Percentiles rank a stretch among this genome's conserved stretches.
Conservation (phyloP, 2,888 invertebrate species). For the Hemistola chrysoprasaria region DNA sequence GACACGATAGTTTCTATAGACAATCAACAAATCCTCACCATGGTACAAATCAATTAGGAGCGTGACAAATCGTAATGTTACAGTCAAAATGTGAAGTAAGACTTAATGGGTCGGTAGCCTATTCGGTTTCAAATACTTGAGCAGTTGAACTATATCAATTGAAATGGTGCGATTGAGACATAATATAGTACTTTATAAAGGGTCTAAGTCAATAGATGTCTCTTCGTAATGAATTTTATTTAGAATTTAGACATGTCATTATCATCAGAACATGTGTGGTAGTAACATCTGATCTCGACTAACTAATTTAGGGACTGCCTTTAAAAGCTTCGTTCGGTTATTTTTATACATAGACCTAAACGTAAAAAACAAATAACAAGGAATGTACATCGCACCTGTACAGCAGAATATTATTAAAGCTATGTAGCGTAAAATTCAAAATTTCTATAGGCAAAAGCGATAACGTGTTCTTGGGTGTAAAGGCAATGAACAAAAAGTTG, state of each 20-base stretch:
- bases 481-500: slow-evolving; percentile 9
- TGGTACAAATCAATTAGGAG: slow-evolving; percentile 30
- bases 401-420: slow-evolving; percentile 1
- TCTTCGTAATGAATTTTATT: too few relatives aligned
- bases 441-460: slow-evolving; percentile 19
- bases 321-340: too few relatives aligned
- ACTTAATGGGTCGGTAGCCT: slow-evolving; percentile 11
- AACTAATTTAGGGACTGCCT: slow-evolving; percentile 14
- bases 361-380: slow-evolving; percentile 5
- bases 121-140: slow-evolving; percentile 8
- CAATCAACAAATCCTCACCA: slow-evolving; percentile 31
- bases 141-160: slow-evolving; percentile 21
- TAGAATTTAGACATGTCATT: slow-evolving; percentile 12
- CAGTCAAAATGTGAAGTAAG: slow-evolving; percentile 10
- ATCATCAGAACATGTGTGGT: slow-evolving; percentile 17
- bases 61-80: slow-evolving; percentile 30
- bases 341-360: not conserved
- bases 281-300: slow-evolving; percentile 13
- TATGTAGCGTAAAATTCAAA: slow-evolving; percentile 17
- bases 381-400: slow-evolving; percentile 1
- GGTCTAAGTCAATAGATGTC: slow-evolving; percentile 37
- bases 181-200: slow-evolving; percentile 33
- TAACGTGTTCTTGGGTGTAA: too few relatives aligned
- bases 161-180: slow-evolving; percentile 36
- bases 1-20: slow-evolving; percentile 51